Percentiles rank a stretch among this genome's conserved stretches.
Evolutionary conservation across 2,797 vertebrate genomes (phyloP).

Genomic region (Acanthornis magna): DNA sequence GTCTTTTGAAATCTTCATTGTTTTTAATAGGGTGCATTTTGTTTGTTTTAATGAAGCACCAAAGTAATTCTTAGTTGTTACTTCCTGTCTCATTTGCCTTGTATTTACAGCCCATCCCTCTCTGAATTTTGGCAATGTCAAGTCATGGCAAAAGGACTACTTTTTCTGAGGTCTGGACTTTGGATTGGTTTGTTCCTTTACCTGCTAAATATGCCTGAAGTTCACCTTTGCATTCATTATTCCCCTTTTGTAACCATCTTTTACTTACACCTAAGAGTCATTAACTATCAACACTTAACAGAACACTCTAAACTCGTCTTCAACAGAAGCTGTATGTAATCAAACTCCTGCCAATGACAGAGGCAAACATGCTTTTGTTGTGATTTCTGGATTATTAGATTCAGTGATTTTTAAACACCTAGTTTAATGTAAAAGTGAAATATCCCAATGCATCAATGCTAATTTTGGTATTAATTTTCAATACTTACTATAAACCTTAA

Average conservation of each 20-base stretch:
- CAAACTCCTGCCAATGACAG: not conserved
- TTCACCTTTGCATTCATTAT: not conserved
- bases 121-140: not conserved
- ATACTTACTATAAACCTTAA: not conserved
- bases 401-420: not conserved
- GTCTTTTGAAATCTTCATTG: not conserved
- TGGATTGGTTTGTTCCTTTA: not conserved
- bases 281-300: conserved; percentile 1
- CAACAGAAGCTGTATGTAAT: not conserved
- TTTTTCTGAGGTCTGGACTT: not conserved
- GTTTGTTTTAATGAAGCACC: not conserved
- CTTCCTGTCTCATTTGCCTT: not conserved
- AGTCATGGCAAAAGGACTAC: not conserved
- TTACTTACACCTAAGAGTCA: not conserved
- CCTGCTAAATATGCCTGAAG: not conserved
- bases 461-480: not conserved
- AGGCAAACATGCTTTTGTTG: not conserved
- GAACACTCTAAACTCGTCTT: not conserved
- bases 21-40: not conserved
- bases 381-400: not conserved
- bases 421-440: not conserved
- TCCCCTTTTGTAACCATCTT: not conserved
- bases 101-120: not conserved
- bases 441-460: not conserved
- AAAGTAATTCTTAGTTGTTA: not conserved